Base-by-base conservation (phyloP, 1,140 invertebrate genomes). In the Panagrolaimus sp. region DNA sequence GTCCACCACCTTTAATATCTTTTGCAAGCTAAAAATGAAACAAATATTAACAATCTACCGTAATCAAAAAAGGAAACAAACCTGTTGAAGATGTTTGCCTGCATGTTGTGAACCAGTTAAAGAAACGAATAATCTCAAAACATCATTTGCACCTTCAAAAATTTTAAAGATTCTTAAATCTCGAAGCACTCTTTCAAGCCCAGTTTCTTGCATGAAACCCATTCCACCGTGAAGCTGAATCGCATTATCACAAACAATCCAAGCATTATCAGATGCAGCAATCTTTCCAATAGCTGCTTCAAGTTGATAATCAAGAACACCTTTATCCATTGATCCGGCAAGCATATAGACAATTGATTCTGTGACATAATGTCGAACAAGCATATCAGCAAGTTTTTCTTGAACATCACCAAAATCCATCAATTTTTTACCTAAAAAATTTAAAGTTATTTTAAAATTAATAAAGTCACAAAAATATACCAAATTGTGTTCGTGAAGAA, bases 71-170 rank as follows among this genome's bases (percentile, higher is more conserved):
- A 4, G 32, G 2, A 38, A 4, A 38, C 32, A 4, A 4, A 38
- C 32, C 43, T 47, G 38, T 71, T 46, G 24, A 21, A 74, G 38
- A 28, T 76, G 73, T 67, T 79, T 76, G 32, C 76, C 76, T 15
- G 28, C 28, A 44, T 63, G 45, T 5, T 24, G 21, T 8, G 63
- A 85, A 88, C 92, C 94, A 68, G 94, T 97, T 3, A 98, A 86
- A n/a, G 94, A 91, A n/a, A 98, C 90, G 86, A 99, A 98, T 9
- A 99, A 85, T 52, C 95, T 86, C 17, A 99, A 87, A 84, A 98
- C 95, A 83, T 99, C 96, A 84, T 98, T 99, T 38, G 94, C 94
- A 79, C 96, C 96, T 86, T 99, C 96, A 84, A 98, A 99, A 78
- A 99, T 99, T 81, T 95, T 87, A 88, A 98, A 99, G 76, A 99